Evolutionary conservation across 2,113 vertebrate genomes (phyloP), one percentile per base, ranked within the genome.

Genomic region (Rhinichthys klamathensis): DNA sequence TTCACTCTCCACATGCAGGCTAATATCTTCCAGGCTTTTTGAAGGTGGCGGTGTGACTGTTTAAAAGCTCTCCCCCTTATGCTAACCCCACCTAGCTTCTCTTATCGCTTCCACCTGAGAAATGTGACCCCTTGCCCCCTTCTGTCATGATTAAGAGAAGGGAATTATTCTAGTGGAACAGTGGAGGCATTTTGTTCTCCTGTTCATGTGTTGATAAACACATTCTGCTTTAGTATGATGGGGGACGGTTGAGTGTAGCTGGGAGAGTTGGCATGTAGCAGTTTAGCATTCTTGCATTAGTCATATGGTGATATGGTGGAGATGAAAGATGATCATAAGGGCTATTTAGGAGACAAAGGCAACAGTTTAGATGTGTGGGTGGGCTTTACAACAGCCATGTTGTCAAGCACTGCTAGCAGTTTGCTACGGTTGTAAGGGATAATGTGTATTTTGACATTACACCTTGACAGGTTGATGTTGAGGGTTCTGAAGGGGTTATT

Each of bases 111-210:
- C 85, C 90, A 86, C 85, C 82, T 84, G 88, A 91, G 89, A 85
- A 91, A 92, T 91, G 92, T 93, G 93, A 89, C 92, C 94, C 91
- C 67, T 88, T 92, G 92, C 86, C 89, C 92, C 90, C 54, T 65
- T 38, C 70, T 89, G 76, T 84, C 85, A 92, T 91, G 91, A 92
- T 92, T 92, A 90, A 91, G 90, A 84, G 89, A 91, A 87, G 90
- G 91, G 90, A 90, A 86, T 89, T 88, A 92, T 91, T 93, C 88
- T 90, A 72, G 79, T 44, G 87, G 87, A 89, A 95, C 93, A 94
- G 93, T 92, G 89, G 88, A 86, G 86, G 89, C 85, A 72, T 91
- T 94, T 94, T 92, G 60, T 61, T 35, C 74, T 30, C 18, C 46
- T 30, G 5, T 85, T 69, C 41, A 58, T 54, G 72, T 81, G 79